These are phyloP conservation scores for Gracilinanus agilis DNA, from an alignment of 2,113 vertebrate genomes.

Conservation along the genomic window DNA sequence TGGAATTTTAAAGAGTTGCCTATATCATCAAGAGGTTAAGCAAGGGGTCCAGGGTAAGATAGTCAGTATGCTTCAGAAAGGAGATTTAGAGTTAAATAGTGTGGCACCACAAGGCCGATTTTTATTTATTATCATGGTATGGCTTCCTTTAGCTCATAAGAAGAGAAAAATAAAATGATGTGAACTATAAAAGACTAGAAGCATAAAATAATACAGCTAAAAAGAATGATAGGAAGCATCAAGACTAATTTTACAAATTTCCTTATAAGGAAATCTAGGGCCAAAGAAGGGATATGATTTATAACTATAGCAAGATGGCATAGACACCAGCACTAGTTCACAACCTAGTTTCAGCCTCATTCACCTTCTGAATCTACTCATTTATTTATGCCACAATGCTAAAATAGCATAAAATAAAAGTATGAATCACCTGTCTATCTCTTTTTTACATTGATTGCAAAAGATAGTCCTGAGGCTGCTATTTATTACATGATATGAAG, in stretches of 20 bases:
- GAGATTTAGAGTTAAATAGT: not conserved
- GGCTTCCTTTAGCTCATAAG: not conserved
- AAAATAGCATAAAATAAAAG: not conserved
- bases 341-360: too few relatives aligned
- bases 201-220: not conserved
- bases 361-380: not conserved
- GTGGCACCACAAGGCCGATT: not conserved
- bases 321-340: not conserved
- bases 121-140: not conserved
- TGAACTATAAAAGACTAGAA: not conserved
- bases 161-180: not conserved
- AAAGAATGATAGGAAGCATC: not conserved
- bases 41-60: not conserved
- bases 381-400: not conserved
- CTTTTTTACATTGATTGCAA: not conserved
- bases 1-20: not conserved
- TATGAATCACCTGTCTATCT: not conserved
- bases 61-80: not conserved
- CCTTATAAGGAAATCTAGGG: not conserved
- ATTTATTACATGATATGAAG: not conserved
- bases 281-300: not conserved
- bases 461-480: not conserved
- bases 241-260: not conserved
- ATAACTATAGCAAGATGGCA: not conserved
- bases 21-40: not conserved